These are phyloP conservation scores for Cydia fagiglandana DNA, from an alignment of 1,140 invertebrate species.

Conservation along the genomic window DNA sequence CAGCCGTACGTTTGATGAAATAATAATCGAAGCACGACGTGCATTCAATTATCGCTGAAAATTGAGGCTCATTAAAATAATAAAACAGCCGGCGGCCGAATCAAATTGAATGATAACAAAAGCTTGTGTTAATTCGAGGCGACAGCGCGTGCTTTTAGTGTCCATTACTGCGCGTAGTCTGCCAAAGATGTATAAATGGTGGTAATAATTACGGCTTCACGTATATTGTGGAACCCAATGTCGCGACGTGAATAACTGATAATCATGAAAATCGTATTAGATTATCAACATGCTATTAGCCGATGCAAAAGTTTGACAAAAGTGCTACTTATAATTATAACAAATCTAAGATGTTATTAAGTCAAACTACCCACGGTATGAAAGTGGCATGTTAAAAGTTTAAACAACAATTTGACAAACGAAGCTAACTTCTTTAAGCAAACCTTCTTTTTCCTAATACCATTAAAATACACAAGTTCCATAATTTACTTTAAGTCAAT, in stretches of 20 bases:
- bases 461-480: background rate
- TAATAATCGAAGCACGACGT: conserved; percentile 70
- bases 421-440: too few relatives aligned
- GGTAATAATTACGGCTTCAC: background rate
- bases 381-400: too few relatives aligned
- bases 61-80: conserved; percentile 78
- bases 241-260: background rate
- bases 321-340: too few relatives aligned
- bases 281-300: too few relatives aligned
- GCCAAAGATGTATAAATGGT: background rate
- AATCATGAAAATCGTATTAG: too few relatives aligned
- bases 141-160: conserved; percentile 44
- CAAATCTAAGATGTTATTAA: too few relatives aligned
- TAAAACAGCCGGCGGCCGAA: conserved; percentile 75
- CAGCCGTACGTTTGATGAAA: conserved; percentile 59
- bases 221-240: background rate
- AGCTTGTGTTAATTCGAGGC: conserved; percentile 70
- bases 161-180: conserved; percentile 13
- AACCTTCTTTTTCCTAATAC: background rate
- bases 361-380: too few relatives aligned
- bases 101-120: conserved; percentile 79
- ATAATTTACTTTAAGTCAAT: background rate
- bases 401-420: too few relatives aligned
- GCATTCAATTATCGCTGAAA: conserved; percentile 76
- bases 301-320: too few relatives aligned